Evolutionary conservation across 2,888 invertebrate genomes (phyloP), one percentile per base, ranked within the genome.

Genomic region (Quadriops clusia): DNA sequence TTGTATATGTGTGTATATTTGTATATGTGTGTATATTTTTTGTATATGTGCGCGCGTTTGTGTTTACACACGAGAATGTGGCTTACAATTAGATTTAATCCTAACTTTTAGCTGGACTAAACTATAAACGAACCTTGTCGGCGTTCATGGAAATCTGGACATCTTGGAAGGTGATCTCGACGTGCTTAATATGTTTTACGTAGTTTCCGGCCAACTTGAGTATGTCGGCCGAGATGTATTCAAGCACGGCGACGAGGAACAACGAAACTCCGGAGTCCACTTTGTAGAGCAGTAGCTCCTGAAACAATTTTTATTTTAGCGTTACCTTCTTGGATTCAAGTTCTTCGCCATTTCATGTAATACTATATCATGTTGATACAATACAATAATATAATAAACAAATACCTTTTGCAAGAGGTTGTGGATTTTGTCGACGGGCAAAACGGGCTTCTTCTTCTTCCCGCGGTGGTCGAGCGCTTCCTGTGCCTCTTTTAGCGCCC

Each of bases 101-200:
- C n/a, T n/a, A n/a, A n/a, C 6, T 2, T 21, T 10, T 5, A 11
- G 3, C 11, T 11, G 9, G 21, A 20, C 9, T 25, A 25, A 17
- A 9, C 11, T n/a, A 14, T 9, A 23, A 15, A 24, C 24, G 59
- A 61, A 90, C 93, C 79, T 91, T 90, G 59, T 97, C 97, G 31
- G 94, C 95, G 58, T 87, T 90, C 85, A 97, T 90, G 28, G 95
- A 94, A 32, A 95, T 93, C 65, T 86, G 84, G 53, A 98, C 87
- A 59, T 97, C 97, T 55, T 91, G 82, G 41, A 81, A 81, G 1
- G 91, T 85, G 53, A 97, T 89, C 61, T 84, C 84, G 22, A 75
- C 74, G 63, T 90, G 90, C 32, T 87, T 81, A 46, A 95, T 91
- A 63, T 94, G 90, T 64, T 91, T 91, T 20, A 95, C 95, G 65